Conservation (phyloP, 92 coral and sea anemone genomes). For the Parazoanthus atlanticus region DNA sequence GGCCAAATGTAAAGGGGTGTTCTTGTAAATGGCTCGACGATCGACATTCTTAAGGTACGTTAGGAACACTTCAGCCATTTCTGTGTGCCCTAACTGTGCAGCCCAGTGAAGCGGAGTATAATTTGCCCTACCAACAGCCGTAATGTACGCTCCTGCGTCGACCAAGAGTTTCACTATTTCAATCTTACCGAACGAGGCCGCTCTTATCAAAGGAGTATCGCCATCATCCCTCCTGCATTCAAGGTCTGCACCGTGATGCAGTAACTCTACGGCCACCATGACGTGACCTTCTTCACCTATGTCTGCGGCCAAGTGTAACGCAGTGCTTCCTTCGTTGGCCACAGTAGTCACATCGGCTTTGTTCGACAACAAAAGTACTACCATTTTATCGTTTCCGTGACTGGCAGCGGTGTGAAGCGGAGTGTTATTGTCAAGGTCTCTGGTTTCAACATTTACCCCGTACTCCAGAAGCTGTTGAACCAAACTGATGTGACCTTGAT, state of each 20-base stretch:
- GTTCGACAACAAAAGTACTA: not conserved
- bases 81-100: not conserved
- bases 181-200: not conserved
- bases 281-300: not conserved
- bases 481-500: not conserved
- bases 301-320: slow-evolving; percentile 20
- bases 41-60: not conserved
- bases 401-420: slow-evolving; percentile 4
- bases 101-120: not conserved
- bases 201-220: slow-evolving; percentile 15
- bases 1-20: not conserved
- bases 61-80: not conserved
- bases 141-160: not conserved
- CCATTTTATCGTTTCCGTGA: slow-evolving; percentile 1
- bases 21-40: not conserved
- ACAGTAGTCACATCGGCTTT: not conserved
- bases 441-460: slow-evolving; percentile 17
- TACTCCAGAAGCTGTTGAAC: not conserved
- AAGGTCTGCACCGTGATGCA: not conserved
- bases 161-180: not conserved
- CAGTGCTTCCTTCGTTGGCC: slow-evolving; percentile 1
- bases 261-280: not conserved
- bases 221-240: not conserved
- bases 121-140: not conserved
- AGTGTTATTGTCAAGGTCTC: not conserved